Evolutionary conservation across 2,113 vertebrate genomes (phyloP).

Genomic region (Athene noctua): DNA sequence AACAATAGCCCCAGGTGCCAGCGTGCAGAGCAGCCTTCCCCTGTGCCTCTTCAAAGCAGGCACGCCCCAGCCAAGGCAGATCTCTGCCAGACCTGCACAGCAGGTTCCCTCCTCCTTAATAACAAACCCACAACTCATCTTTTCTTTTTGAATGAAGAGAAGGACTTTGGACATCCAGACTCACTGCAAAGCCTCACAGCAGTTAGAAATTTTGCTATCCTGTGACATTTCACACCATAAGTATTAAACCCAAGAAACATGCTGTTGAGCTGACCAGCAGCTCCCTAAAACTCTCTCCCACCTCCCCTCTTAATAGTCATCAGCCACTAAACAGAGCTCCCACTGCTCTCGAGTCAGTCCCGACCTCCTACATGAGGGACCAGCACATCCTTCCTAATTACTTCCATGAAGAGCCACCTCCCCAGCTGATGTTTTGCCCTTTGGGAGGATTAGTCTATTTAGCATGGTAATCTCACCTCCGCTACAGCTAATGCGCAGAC

Average conservation of each 20-base stretch:
- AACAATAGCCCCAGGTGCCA: background rate
- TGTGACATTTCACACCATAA: background rate
- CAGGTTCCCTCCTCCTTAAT: background rate
- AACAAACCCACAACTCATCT: background rate
- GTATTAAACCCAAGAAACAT: background rate
- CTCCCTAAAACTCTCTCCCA: background rate
- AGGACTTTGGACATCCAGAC: background rate
- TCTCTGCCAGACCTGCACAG: background rate
- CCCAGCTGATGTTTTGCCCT: background rate
- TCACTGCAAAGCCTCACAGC: background rate
- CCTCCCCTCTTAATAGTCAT: fast-evolving
- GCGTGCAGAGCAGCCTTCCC: background rate
- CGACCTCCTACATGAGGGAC: fast-evolving
- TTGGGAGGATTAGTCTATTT: background rate
- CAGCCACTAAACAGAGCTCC: background rate
- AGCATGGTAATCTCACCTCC: background rate
- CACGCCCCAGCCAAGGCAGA: background rate
- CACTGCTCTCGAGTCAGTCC: background rate
- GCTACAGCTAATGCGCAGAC: background rate
- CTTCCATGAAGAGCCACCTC: background rate
- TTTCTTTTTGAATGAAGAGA: background rate
- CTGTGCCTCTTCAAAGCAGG: background rate
- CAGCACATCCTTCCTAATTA: background rate
- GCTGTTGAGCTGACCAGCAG: background rate
- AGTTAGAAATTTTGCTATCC: background rate